These are phyloP conservation scores for Peromyscus aztecus DNA, from an alignment of 2,797 vertebrate species.

Conservation along the genomic window DNA sequence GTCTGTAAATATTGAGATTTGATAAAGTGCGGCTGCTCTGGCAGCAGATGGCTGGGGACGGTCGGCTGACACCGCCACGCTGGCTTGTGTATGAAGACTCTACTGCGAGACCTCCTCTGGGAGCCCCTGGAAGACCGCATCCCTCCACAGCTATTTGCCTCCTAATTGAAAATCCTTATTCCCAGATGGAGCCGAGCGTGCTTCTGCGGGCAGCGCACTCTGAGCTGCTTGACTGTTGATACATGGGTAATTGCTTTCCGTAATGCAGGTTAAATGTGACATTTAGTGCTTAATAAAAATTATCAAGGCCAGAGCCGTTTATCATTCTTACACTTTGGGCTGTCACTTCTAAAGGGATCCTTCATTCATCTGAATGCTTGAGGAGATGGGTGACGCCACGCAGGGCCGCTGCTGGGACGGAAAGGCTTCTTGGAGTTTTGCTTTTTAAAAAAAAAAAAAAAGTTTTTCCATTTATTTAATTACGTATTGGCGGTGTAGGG, in stretches of 20 bases:
- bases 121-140: constrained; percentile 88
- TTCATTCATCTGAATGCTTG: constrained; percentile 85
- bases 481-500: not conserved
- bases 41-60: constrained; percentile 94
- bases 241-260: constrained; percentile 95
- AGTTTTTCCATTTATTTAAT: not conserved
- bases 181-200: constrained; percentile 91
- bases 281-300: constrained; percentile 96
- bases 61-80: constrained; percentile 90
- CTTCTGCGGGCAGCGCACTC: constrained; percentile 88
- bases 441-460: not conserved
- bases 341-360: constrained; percentile 90
- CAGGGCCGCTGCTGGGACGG: not conserved
- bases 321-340: constrained; percentile 92
- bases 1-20: constrained; percentile 97
- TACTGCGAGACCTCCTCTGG: constrained; percentile 89
- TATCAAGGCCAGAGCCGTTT: constrained; percentile 94
- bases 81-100: constrained; percentile 90
- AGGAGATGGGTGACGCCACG: constrained; percentile 74
- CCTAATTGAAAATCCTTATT: constrained; percentile 96
- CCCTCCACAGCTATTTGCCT: constrained; percentile 93
- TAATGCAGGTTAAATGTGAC: constrained; percentile 97
- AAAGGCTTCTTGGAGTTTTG: not conserved
- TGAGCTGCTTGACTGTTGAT: constrained; percentile 92
- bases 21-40: constrained; percentile 94